These are phyloP conservation scores for Polypedilum vanderplanki DNA, from an alignment of 1,140 invertebrate species.

Conservation along the genomic window DNA sequence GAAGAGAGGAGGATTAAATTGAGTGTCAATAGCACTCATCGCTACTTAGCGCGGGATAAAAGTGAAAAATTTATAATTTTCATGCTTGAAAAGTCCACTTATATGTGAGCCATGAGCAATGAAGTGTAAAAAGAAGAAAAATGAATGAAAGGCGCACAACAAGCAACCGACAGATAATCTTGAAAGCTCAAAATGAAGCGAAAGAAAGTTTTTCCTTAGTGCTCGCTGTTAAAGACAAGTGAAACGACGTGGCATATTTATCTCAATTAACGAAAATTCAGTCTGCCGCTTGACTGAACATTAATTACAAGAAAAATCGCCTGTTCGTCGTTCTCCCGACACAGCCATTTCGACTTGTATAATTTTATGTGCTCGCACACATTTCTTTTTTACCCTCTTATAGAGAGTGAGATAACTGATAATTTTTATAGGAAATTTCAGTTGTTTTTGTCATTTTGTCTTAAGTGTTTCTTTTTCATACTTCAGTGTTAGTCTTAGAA, in stretches of 20 bases:
- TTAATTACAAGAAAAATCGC: conserved; percentile 27
- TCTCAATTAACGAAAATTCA: conserved; percentile 26
- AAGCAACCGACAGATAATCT: background rate
- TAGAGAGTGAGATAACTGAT: too few relatives aligned
- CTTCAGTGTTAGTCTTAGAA: too few relatives aligned
- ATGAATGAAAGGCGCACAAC: background rate
- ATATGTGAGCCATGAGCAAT: background rate
- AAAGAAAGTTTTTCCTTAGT: background rate
- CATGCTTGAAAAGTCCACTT: background rate
- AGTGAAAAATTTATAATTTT: background rate
- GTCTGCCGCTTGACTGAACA: conserved; percentile 25
- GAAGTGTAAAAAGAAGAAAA: background rate
- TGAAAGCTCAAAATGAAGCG: background rate
- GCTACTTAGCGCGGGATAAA: background rate
- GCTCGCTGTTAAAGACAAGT: background rate
- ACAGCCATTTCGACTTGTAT: background rate
- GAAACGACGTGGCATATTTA: conserved; percentile 23
- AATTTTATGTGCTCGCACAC: too few relatives aligned
- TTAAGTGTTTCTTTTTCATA: too few relatives aligned
- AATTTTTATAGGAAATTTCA: too few relatives aligned
- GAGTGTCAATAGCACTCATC: conserved; percentile 21
- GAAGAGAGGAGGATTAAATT: conserved; percentile 21
- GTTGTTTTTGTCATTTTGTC: too few relatives aligned
- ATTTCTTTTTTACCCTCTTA: too few relatives aligned
- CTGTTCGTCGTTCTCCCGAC: background rate